Evolutionary conservation across 2,888 invertebrate species (phyloP).

Genomic region (Notocelia uddmanniana): DNA sequence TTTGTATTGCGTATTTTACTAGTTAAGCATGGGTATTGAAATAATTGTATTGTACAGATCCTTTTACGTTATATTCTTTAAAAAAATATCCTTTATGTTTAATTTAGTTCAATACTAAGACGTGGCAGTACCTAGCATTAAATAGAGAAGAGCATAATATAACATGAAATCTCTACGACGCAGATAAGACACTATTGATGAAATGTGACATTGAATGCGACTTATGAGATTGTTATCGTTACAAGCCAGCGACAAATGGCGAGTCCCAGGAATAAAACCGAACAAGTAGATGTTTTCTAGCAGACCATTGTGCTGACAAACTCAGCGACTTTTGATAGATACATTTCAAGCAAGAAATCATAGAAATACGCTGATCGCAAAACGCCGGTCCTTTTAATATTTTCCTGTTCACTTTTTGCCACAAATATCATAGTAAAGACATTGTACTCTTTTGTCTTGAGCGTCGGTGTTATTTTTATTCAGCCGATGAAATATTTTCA

Average conservation of each 20-base stretch:
- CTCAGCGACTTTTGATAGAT: conserved; percentile 66
- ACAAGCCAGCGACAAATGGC: conserved; percentile 58
- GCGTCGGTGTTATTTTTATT: conserved; percentile 63
- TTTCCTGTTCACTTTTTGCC: conserved; percentile 58
- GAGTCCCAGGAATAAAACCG: conserved; percentile 61
- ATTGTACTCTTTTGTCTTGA: conserved; percentile 64
- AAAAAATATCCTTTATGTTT: background rate
- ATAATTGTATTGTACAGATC: background rate
- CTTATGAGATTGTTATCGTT: conserved; percentile 64
- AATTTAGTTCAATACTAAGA: conserved; percentile 20
- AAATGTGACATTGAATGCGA: conserved; percentile 60
- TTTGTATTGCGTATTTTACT: background rate
- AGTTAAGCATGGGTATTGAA: background rate
- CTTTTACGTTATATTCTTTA: background rate
- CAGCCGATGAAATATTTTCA: conserved; percentile 57
- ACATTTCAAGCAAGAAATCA: conserved; percentile 64
- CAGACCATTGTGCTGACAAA: conserved; percentile 63
- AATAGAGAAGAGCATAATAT: conserved; percentile 35
- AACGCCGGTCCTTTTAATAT: conserved; percentile 60
- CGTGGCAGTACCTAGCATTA: conserved; percentile 15
- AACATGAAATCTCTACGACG: conserved; percentile 36
- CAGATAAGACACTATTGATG: conserved; percentile 44
- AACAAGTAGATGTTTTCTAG: conserved; percentile 60
- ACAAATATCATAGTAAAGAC: conserved; percentile 57
- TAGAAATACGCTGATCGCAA: conserved; percentile 61